These are phyloP conservation scores for Acanthochromis polyacanthus DNA, from an alignment of 2,113 vertebrate species.

Conservation along the genomic window DNA sequence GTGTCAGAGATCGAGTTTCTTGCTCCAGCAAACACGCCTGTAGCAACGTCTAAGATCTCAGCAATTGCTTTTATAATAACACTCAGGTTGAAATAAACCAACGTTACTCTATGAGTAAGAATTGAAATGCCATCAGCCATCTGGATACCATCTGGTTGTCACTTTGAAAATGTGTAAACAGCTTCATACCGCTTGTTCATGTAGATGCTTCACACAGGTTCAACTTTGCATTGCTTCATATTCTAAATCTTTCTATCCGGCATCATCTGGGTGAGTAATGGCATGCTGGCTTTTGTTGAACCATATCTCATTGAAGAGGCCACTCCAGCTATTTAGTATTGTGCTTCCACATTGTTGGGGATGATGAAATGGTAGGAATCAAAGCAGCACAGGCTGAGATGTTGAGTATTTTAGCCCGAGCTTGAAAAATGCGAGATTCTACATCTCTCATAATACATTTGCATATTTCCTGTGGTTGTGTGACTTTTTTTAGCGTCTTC, in stretches of 20 bases:
- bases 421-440: no score
- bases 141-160: constrained; percentile 3
- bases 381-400: no score
- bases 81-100: neutral
- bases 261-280: neutral
- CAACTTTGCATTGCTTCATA: neutral
- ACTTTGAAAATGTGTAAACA: neutral
- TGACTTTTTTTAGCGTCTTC: no score
- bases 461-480: no score
- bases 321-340: neutral
- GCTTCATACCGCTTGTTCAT: neutral
- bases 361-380: no score
- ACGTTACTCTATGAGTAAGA: neutral
- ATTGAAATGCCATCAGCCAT: neutral
- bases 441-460: no score
- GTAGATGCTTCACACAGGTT: neutral
- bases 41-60: no score
- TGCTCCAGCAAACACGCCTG: no score
- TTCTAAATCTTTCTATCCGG: neutral
- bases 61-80: neutral
- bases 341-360: neutral
- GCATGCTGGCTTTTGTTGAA: neutral
- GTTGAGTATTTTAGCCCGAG: no score
- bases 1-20: neutral
- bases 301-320: neutral